Evolutionary conservation across 2,797 vertebrate genomes (phyloP).

Genomic region (Lophius americanus): DNA sequence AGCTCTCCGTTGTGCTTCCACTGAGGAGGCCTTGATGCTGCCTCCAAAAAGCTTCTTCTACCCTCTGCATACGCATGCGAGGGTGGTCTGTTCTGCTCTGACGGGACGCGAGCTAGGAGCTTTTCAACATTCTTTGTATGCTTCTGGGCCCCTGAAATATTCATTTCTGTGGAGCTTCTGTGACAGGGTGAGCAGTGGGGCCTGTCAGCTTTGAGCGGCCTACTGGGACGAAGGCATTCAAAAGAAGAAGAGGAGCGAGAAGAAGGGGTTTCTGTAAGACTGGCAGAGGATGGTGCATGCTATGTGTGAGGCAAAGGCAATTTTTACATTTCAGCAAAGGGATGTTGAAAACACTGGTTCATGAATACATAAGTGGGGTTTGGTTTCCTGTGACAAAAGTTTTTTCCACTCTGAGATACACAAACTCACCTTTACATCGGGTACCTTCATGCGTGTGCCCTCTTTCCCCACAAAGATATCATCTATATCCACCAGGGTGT

Average conservation of each 20-base stretch:
- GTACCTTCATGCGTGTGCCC: constrained; percentile 97
- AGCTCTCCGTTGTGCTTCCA: constrained; percentile 53
- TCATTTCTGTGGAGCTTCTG: constrained; percentile 75
- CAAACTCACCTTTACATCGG: constrained; percentile 92
- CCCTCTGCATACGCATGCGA: constrained; percentile 58
- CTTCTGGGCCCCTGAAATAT: constrained; percentile 79
- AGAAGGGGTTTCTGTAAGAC: constrained; percentile 62
- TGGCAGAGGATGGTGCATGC: constrained; percentile 53
- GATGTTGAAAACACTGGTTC: constrained; percentile 33
- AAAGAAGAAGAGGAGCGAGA: constrained; percentile 58
- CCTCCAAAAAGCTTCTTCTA: constrained; percentile 51
- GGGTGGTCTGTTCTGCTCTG: constrained; percentile 63
- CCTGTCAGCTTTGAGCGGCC: constrained; percentile 77
- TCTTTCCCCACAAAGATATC: constrained; percentile 99
- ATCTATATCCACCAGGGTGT: constrained; percentile 95
- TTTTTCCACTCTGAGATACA: background rate
- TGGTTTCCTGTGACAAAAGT: constrained; percentile 2
- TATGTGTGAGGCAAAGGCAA: constrained; percentile 45
- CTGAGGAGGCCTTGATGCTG: constrained; percentile 59
- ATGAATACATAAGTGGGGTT: constrained; percentile 28
- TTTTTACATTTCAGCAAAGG: constrained; percentile 44
- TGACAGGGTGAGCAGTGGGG: constrained; percentile 70
- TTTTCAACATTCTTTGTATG: constrained; percentile 73
- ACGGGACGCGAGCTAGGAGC: constrained; percentile 62
- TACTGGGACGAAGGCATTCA: constrained; percentile 68